phyloP scores from a whole-genome alignment of 2,113 vertebrate genomes.

The Macrotus californicus region DNA sequence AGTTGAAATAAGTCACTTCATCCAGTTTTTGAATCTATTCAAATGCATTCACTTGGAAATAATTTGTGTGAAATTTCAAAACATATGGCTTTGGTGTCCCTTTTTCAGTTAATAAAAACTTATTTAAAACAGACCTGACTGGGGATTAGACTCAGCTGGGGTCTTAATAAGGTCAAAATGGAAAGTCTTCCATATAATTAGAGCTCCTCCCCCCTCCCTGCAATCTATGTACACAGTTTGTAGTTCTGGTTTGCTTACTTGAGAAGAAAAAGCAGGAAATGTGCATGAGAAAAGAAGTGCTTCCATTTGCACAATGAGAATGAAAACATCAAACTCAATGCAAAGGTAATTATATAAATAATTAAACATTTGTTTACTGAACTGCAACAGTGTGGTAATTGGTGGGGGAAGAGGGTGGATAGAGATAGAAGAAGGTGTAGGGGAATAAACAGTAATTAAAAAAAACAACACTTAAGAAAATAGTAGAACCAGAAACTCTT shows the following conservation, averaged over 20 bases:
- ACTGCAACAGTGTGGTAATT: too few relatives aligned
- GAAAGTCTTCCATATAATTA: neutral
- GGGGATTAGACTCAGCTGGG: neutral
- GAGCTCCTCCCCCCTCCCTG: too few relatives aligned
- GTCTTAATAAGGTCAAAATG: neutral
- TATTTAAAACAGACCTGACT: neutral
- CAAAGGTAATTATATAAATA: neutral
- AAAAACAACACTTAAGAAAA: too few relatives aligned
- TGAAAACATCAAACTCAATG: neutral
- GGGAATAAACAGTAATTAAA: too few relatives aligned
- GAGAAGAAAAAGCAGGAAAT: neutral
- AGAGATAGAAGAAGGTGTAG: too few relatives aligned
- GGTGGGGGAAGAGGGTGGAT: too few relatives aligned
- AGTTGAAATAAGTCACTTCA: neutral
- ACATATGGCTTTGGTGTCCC: neutral
- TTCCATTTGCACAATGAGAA: neutral
- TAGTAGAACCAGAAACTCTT: neutral
- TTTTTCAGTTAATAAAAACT: neutral
- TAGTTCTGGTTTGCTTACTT: neutral
- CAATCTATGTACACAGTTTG: neutral
- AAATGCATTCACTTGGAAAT: neutral
- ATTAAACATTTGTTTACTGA: neutral
- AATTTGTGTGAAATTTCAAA: neutral
- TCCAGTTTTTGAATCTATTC: neutral
- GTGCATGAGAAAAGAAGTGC: neutral